Evolutionary conservation across 92 coral and sea anemone species (phyloP), one percentile per base, ranked within the genome.

Genomic region (Siderastrea siderea): DNA sequence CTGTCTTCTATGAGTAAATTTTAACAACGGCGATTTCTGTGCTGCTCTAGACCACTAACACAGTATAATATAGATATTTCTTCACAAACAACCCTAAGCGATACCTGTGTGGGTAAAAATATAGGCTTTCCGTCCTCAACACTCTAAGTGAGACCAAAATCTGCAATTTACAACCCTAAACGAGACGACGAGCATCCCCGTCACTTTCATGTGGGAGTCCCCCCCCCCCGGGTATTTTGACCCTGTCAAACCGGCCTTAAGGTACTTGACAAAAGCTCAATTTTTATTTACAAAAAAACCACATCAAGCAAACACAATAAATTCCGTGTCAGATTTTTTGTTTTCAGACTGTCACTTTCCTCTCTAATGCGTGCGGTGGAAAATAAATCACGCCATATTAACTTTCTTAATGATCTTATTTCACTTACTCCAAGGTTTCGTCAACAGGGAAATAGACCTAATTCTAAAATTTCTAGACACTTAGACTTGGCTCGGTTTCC

Each of bases 301-400:
- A 45, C 82, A 61, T 43, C 82, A 12, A 71, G 65, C 1, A 16
- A 45, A 2, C 78, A 57, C 58, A 47, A 70, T 82, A 70, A 45
- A 67, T 78, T 70, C 58, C 86, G 54, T 68, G 78, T 82, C 78
- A n/a, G 66, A 46, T 12, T 75, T 12, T 43, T 9, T n/a, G 52
- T 19, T 57, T 52, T 80, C 52, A 49, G 12, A 80, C 13, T 77
- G 58, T 60, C 82, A 77, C 19, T 61, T 7, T 12, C 2, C 8
- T 48, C 62, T 54, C 19, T 44, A 54, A 51, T 6, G 47, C 53
- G 15, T 19, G 3, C 58, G 7, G 69, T 57, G 9, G 11, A 69
- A 44, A 19, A 11, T n/a, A 55, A 10, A 16, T 70, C 46, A n/a
- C 78, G 78, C 86, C 86, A 44, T 13, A 44, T 69, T 16, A 54